Evolutionary conservation across 1,140 invertebrate species (phyloP).

Genomic region (silkworm (Bombyx mori)): ASM3026992v2 NC_085128.1:6419501-6420000

Average conservation of each 20-base stretch:
- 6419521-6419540: constrained; percentile 13
- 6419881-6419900: constrained; percentile 69
- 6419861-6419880: constrained; percentile 67
- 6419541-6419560: constrained; percentile 26
- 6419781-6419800: too few relatives aligned
- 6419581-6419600: constrained; percentile 16
- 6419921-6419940: constrained; percentile 69
- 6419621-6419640: constrained; percentile 24
- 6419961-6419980: constrained; percentile 69
- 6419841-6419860: constrained; percentile 66
- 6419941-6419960: constrained; percentile 71
- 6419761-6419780: neutral
- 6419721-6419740: too few relatives aligned
- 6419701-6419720: too few relatives aligned
- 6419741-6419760: too few relatives aligned
- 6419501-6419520: constrained; percentile 7
- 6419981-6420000: constrained; percentile 70
- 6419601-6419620: constrained; percentile 20
- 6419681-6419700: too few relatives aligned
- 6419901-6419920: constrained; percentile 67
- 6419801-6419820: too few relatives aligned
- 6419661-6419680: constrained; percentile 14
- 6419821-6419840: constrained; percentile 58
- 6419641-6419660: constrained; percentile 15
- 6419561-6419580: constrained; percentile 18